Conservation (phyloP, 2,797 vertebrate species). For the Lagothrix lagotricha region DNA sequence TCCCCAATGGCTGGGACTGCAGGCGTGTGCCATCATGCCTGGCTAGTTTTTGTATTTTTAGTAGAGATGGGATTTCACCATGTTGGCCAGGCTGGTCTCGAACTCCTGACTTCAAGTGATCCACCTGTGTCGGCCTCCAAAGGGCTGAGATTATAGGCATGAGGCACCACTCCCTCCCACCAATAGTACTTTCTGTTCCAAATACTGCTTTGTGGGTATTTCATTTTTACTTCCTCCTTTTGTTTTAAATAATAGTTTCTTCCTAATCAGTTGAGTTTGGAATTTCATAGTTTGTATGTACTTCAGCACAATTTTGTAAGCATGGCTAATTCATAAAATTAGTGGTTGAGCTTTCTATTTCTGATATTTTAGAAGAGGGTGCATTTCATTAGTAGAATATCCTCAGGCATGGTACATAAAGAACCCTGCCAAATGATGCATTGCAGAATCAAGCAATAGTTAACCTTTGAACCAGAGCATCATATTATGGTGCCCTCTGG, state of each 20-base stretch:
- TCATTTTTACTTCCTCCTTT: background rate
- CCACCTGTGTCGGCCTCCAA: background rate
- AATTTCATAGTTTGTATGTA: slow-evolving; percentile 27
- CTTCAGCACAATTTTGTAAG: slow-evolving; percentile 43
- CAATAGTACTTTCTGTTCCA: slow-evolving; percentile 43
- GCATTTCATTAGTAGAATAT: slow-evolving; percentile 41
- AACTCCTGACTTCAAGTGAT: background rate
- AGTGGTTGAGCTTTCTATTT: slow-evolving; percentile 45
- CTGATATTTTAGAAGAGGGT: slow-evolving; percentile 49
- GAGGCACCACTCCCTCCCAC: background rate
- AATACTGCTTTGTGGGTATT: background rate
- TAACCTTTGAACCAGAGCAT: background rate
- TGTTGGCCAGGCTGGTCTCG: background rate
- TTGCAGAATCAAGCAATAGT: background rate
- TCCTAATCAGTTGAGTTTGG: slow-evolving; percentile 29
- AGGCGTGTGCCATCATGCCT: background rate
- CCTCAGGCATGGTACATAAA: background rate
- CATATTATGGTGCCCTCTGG: background rate
- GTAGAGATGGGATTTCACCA: background rate
- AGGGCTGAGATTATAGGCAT: background rate
- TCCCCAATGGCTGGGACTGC: background rate
- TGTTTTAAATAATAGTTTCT: slow-evolving; percentile 18
- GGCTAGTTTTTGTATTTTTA: background rate
- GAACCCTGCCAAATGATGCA: background rate
- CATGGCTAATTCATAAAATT: slow-evolving; percentile 64